These are phyloP conservation scores for Misgurnus mizolepis DNA, from an alignment of 2,113 vertebrate species.

Conservation along the genomic window DNA sequence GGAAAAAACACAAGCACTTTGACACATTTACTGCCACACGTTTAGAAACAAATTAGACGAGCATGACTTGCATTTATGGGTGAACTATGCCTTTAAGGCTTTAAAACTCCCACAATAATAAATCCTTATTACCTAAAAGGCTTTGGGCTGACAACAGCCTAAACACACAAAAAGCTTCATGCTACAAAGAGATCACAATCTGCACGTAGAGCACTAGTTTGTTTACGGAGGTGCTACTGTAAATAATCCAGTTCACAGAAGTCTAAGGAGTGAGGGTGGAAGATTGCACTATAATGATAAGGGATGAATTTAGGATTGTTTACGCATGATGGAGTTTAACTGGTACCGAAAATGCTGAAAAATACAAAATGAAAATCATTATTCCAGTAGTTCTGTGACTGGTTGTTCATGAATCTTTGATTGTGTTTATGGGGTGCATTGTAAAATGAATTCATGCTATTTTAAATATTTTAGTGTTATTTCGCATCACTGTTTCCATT, in stretches of 20 bases:
- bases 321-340: neutral
- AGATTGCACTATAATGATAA: conserved; percentile 19
- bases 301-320: neutral
- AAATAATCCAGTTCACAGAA: conserved; percentile 8
- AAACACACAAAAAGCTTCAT: neutral
- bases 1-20: neutral
- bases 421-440: too few species aligned
- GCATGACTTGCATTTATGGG: too few species aligned
- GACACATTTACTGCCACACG: conserved; percentile 9
- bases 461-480: too few species aligned
- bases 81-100: conserved; percentile 3
- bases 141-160: neutral
- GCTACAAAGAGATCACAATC: neutral
- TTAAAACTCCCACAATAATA: neutral
- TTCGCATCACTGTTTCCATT: too few species aligned
- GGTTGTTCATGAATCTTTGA: too few species aligned
- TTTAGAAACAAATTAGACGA: neutral
- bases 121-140: neutral
- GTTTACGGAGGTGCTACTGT: neutral
- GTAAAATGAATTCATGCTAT: too few species aligned
- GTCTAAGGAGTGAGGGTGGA: neutral
- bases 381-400: neutral
- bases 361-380: neutral
- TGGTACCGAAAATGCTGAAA: conserved; percentile 6
- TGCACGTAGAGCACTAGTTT: conserved; percentile 11